These are phyloP conservation scores for Limnothrissa miodon DNA, from an alignment of 2,113 vertebrate genomes.

Conservation along the genomic window DNA sequence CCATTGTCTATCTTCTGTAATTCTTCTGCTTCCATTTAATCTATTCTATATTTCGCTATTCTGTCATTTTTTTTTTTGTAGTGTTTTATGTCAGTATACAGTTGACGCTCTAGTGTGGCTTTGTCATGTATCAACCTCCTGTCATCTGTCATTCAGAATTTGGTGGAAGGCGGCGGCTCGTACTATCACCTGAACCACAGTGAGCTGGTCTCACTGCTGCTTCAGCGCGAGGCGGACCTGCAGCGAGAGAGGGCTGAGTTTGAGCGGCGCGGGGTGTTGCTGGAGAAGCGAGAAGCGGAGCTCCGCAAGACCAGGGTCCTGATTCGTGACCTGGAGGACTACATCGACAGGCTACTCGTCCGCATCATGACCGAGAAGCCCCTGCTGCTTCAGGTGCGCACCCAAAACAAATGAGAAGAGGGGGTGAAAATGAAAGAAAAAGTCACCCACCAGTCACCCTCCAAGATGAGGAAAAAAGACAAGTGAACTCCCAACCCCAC, in stretches of 20 bases:
- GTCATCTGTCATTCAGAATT: slow-evolving; percentile 44
- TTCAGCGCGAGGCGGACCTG: slow-evolving; percentile 78
- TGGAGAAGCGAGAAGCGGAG: slow-evolving; percentile 86
- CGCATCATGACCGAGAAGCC: slow-evolving; percentile 97
- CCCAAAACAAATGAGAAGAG: slow-evolving; percentile 66
- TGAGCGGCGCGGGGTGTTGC: slow-evolving; percentile 73
- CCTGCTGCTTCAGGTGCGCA: slow-evolving; percentile 86
- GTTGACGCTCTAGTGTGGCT: not conserved
- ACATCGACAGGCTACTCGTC: slow-evolving; percentile 95
- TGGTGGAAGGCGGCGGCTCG: slow-evolving; percentile 77
- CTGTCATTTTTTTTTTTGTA: not conserved
- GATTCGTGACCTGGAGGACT: slow-evolving; percentile 90
- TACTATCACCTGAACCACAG: slow-evolving; percentile 95
- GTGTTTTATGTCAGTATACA: not conserved
- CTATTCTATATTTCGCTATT: not conserved
- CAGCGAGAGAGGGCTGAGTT: slow-evolving; percentile 79
- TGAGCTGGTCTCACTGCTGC: slow-evolving; percentile 86
- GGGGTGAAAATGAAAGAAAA: not conserved
- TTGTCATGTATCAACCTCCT: not conserved
- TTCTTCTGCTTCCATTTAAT: not conserved
- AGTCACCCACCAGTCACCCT: not conserved
- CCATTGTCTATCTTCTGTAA: too few relatives aligned
- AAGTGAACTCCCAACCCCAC: not conserved
- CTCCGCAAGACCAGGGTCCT: slow-evolving; percentile 82
- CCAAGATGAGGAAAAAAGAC: not conserved